These are phyloP conservation scores for Sarcophaga caerulescens DNA, from an alignment of 2,888 invertebrate species.

Conservation along the genomic window DNA sequence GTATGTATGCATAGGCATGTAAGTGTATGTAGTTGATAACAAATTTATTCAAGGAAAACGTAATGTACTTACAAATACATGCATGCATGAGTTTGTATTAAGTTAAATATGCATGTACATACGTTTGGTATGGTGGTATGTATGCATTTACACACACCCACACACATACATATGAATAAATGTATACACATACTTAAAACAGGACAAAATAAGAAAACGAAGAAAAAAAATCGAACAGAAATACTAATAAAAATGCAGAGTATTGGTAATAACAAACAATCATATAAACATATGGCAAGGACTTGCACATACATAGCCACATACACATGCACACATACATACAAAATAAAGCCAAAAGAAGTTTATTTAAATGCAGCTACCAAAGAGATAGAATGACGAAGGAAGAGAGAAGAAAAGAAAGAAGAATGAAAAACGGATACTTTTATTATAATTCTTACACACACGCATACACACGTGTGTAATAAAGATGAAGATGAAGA, in stretches of 20 bases:
- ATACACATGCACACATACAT: not conserved
- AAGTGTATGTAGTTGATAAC: constrained; percentile 44
- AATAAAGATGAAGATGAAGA: not conserved
- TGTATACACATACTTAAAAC: not conserved
- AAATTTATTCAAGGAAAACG: constrained; percentile 67
- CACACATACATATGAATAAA: constrained; percentile 6
- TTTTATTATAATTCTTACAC: constrained; percentile 59
- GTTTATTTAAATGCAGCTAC: constrained; percentile 37
- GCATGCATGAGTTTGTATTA: constrained; percentile 23
- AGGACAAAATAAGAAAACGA: not conserved
- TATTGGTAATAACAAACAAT: constrained; percentile 13
- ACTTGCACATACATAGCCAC: too few relatives aligned
- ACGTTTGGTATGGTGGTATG: not conserved
- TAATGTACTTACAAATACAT: constrained; percentile 57
- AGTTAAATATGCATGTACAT: not conserved
- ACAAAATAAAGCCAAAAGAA: constrained; percentile 23
- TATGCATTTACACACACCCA: constrained; percentile 9
- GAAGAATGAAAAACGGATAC: constrained; percentile 41
- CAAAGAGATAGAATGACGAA: too few relatives aligned
- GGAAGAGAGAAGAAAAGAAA: not conserved
- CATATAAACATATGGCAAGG: not conserved
- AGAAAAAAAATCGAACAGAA: too few relatives aligned
- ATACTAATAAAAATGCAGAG: constrained; percentile 19
- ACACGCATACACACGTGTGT: not conserved
- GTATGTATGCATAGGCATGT: constrained; percentile 1